These are phyloP conservation scores for Prosopocoilus inquinatus DNA, from an alignment of 2,888 invertebrate genomes.

Conservation along the genomic window DNA sequence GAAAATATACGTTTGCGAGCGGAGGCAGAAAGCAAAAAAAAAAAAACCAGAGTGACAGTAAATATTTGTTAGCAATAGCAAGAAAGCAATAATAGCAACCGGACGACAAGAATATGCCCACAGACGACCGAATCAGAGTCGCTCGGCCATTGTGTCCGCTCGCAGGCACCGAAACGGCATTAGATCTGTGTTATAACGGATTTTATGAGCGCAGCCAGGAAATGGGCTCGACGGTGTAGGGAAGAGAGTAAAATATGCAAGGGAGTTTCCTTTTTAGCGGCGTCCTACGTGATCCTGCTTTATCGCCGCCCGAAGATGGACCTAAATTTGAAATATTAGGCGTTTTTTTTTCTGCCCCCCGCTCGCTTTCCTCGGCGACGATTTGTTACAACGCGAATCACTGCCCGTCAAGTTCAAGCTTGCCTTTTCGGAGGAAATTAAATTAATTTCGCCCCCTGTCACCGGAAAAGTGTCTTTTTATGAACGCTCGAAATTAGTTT, in stretches of 20 bases:
- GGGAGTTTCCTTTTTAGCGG: background rate
- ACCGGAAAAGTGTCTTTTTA: no score
- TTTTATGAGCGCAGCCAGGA: background rate
- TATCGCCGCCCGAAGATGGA: background rate
- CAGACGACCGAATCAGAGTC: background rate
- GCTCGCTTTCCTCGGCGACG: no score
- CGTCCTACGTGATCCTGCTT: background rate
- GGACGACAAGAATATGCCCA: background rate
- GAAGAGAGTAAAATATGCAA: slow-evolving; percentile 1
- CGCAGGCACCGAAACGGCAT: background rate
- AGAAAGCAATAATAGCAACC: background rate
- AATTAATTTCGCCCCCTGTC: no score
- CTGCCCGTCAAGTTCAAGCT: background rate
- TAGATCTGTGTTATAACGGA: slow-evolving; percentile 1
- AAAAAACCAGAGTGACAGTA: no score
- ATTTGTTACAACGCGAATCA: background rate
- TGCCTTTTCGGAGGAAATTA: no score
- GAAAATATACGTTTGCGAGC: no score
- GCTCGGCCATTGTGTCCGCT: background rate
- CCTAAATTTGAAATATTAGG: background rate
- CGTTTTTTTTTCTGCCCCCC: background rate
- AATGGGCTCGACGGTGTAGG: background rate
- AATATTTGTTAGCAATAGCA: background rate
- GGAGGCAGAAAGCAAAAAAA: no score
- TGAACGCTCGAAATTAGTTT: no score